phyloP scores from a whole-genome alignment of 2,888 invertebrate genomes.

The Ommatoiulus sabulosus region DNA sequence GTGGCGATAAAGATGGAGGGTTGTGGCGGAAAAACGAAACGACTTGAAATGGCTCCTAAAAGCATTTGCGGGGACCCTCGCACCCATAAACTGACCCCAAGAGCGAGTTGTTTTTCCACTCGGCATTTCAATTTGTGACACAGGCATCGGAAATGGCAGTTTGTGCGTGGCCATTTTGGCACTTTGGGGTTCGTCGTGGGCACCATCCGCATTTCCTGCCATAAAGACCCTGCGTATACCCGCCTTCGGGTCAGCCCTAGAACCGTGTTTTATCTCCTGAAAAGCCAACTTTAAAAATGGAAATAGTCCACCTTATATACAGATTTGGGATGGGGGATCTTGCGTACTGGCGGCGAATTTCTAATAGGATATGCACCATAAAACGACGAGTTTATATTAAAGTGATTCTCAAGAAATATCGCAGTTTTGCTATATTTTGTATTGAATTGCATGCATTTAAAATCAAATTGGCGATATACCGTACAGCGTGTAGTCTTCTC shows the following conservation, averaged over 20 bases:
- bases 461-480: no score
- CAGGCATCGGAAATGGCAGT: conserved; percentile 10
- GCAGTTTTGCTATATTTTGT: no score
- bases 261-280: neutral
- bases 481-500: no score
- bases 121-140: conserved; percentile 39
- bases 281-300: neutral
- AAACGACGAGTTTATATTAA: no score
- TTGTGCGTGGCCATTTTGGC: conserved; percentile 28
- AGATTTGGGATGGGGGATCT: no score
- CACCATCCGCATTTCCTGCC: neutral
- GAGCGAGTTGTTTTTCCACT: neutral
- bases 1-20: neutral
- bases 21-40: neutral
- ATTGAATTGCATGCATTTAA: no score
- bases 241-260: neutral
- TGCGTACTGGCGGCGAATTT: no score
- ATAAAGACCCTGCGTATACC: neutral
- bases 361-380: no score
- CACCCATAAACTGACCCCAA: conserved; percentile 24
- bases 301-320: neutral
- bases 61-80: conserved; percentile 21
- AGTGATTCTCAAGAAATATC: no score
- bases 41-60: conserved; percentile 4
- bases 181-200: conserved; percentile 1